Evolutionary conservation across 1,140 invertebrate genomes (phyloP), one percentile per base, ranked within the genome.

Genomic region (Hormaphis cornu): DNA sequence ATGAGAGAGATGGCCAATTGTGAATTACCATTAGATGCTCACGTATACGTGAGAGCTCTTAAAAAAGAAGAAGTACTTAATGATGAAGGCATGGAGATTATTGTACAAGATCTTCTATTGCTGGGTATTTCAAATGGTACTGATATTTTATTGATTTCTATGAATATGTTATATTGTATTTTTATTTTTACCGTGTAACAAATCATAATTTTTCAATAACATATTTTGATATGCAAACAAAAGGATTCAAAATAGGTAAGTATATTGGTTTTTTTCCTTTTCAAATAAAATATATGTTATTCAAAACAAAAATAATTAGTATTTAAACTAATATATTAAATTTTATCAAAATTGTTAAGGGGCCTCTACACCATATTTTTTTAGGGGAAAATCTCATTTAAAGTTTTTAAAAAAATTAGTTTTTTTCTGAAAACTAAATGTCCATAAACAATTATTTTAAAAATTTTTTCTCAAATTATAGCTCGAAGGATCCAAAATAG

Each of bases 1-100:
- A 66, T 66, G 61, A 42, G 44, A 48, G 61, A 66, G 9, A 66
- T 66, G 61, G 61, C 61, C 7, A 66, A 50, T 66, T 66, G 61
- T 50, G 44, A 66, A 50, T 33, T 66, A 50, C 44, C 61, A 8
- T 66, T 66, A 50, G 61, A 66, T 66, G 61, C 61, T 8, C 48
- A 66, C 48, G 61, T 66, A 16, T 66, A 66, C 50, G 44, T 66
- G 6, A 50, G 44, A 50, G 18, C 28, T 50, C 44, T 66, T 3
- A 66, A 66, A 50, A 66, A 66, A 35, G 61, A 66, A 35, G 61
- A 66, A 66, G 61, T 50, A 35, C 61, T 66, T 14, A 24, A 50
- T 35, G 42, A 48, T n/a, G 42, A 46, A 3, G 35, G 33, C 8
- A 50, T 66, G 61, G 30, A 22, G 44, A 30, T 66, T n/a, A 66